phyloP scores from a whole-genome alignment of 2,113 vertebrate genomes.

The Indicator indicator region DNA sequence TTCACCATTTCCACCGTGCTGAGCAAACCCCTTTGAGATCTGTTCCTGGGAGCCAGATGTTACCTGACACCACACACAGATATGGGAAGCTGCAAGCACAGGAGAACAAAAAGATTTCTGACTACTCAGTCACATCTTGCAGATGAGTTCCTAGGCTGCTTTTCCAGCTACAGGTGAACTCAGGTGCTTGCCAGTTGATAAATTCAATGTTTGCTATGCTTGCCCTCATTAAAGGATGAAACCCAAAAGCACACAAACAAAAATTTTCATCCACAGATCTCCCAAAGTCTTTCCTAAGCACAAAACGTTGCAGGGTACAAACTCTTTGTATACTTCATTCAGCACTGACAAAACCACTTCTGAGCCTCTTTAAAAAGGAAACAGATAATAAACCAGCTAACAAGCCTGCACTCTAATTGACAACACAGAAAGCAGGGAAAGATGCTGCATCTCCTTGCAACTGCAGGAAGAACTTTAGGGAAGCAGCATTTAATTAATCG shows the following conservation, averaged over 20 bases:
- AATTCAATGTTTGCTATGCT: background rate
- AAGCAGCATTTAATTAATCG: constrained; percentile 36
- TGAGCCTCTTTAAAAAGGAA: constrained; percentile 48
- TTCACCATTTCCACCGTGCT: background rate
- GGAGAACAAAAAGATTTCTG: background rate
- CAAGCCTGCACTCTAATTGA: constrained; percentile 53
- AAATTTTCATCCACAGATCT: background rate
- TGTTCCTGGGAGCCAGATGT: background rate
- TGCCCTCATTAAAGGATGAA: background rate
- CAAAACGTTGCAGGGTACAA: background rate
- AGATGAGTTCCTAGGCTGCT: background rate
- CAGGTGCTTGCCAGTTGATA: background rate
- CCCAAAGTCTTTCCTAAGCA: background rate
- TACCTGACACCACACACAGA: background rate
- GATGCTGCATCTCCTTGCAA: background rate
- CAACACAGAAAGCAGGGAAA: background rate
- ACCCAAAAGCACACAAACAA: background rate
- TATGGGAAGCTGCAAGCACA: background rate
- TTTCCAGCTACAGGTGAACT: constrained; percentile 8
- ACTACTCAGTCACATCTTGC: background rate
- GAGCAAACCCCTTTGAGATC: constrained; percentile 9
- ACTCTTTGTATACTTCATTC: constrained; percentile 28
- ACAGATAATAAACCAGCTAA: constrained; percentile 51
- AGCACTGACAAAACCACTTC: constrained; percentile 46
- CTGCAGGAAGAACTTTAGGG: constrained; percentile 1